Conservation (phyloP, 2,888 invertebrate genomes). For the Muscina levida region DNA sequence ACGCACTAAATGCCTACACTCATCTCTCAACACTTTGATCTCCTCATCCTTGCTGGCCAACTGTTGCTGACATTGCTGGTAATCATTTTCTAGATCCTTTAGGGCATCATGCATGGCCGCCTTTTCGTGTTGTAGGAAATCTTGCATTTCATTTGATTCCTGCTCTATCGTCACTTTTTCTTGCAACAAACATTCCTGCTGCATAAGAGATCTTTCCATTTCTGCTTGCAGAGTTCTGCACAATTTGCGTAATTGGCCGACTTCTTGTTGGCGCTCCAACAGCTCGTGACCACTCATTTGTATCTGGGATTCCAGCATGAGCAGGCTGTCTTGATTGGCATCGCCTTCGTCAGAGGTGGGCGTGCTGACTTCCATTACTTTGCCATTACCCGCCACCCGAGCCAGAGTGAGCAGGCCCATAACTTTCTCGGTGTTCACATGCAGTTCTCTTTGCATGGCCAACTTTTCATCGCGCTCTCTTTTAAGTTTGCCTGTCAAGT, state of each 20-base stretch:
- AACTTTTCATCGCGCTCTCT: constrained; percentile 87
- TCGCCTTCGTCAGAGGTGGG: constrained; percentile 78
- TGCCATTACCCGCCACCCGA: constrained; percentile 71
- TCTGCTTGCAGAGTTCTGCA: constrained; percentile 87
- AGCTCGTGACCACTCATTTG: constrained; percentile 88
- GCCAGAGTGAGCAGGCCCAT: constrained; percentile 82
- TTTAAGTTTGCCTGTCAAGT: constrained; percentile 83
- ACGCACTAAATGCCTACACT: constrained; percentile 88
- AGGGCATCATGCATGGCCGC: constrained; percentile 89
- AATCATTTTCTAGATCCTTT: constrained; percentile 85
- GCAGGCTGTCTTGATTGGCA: constrained; percentile 86
- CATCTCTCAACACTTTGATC: constrained; percentile 85
- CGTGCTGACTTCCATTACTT: constrained; percentile 72
- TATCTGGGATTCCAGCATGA: constrained; percentile 88
- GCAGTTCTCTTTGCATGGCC: constrained; percentile 87
- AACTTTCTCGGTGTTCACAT: constrained; percentile 87
- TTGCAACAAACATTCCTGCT: constrained; percentile 85
- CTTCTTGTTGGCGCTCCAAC: constrained; percentile 88
- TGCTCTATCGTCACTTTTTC: constrained; percentile 89
- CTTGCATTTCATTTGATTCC: constrained; percentile 91
- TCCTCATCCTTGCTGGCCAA: constrained; percentile 82
- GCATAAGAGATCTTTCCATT: constrained; percentile 84
- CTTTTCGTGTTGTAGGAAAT: constrained; percentile 93
- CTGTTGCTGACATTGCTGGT: constrained; percentile 76
- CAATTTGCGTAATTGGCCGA: constrained; percentile 85